These are phyloP conservation scores for Callipepla squamata DNA, from an alignment of 2,113 vertebrate genomes.

Conservation along the genomic window DNA sequence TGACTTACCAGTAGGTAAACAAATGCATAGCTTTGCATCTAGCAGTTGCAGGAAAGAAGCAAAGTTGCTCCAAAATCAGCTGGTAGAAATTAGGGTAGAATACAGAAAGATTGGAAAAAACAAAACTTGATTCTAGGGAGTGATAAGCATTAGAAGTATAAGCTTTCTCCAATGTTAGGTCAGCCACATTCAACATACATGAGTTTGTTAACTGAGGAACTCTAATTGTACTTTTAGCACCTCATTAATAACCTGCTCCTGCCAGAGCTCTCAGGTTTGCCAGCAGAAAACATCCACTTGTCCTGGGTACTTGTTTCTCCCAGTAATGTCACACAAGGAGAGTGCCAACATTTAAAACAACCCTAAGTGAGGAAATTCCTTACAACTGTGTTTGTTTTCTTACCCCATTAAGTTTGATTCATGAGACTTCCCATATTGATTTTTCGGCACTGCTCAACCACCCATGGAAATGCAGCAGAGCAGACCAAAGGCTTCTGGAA, in stretches of 20 bases:
- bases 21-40: background rate
- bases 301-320: background rate
- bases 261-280: background rate
- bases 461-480: background rate
- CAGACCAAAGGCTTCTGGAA: background rate
- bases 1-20: background rate
- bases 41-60: background rate
- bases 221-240: background rate
- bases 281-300: background rate
- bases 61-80: background rate
- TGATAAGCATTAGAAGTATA: background rate
- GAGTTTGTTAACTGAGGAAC: background rate
- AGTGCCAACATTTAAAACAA: background rate
- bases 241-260: slow-evolving; percentile 12
- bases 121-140: background rate
- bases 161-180: background rate
- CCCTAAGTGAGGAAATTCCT: background rate
- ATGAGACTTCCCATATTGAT: background rate
- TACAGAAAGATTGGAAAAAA: background rate
- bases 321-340: background rate
- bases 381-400: background rate
- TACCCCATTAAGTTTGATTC: background rate
- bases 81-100: background rate
- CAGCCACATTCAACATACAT: background rate
- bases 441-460: background rate